Base-by-base conservation (phyloP, 2,888 invertebrate species). In the Lucinisca nassula region DNA sequence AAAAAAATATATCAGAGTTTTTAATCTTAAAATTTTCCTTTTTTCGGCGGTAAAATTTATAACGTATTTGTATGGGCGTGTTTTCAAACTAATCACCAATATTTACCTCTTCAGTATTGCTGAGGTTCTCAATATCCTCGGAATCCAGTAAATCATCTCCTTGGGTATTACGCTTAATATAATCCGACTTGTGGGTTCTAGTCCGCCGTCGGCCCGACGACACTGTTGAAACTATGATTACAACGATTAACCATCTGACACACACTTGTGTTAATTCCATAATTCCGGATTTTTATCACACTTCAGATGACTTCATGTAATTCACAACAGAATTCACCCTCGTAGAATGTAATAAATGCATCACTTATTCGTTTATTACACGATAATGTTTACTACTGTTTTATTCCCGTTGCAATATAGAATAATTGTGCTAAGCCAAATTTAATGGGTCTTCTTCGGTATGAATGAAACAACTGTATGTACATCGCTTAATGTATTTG, bases 231-330 rank as follows among this genome's bases (percentile, higher is more conserved):
- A 67, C 30, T 1, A 67, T 21, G 3, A 67, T 67, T 17, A 35
- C 67, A 67, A 67, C 17, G 10, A 67, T 1, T 35, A 67, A 6
- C 32, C 67, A 67, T 14, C 67, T 10, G 14, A 67, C 35, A 35
- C 67, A 67, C 67, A 35, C 35, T 10, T 67, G 35, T 30, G 67
- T 67, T 30, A 67, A 67, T 67, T 67, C 67, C 67, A 67, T 67
- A 12, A 30, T 67, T 67, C 30, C 30, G 14, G 27, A 8, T 24
- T 61, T 61, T 61, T 17, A 45, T 17, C 45, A 17, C 8, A 45
- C 17, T 8, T 45, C 8, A 12, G 10, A 17, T 12, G 45, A 8
- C 17, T 12, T 45, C 17, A 45, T 45, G 45, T 12, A 45, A n/a
- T n/a, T n/a, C 45, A 45, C 45, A 12, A 17, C 45, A 45, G 45